These are phyloP conservation scores for Pantherophis vulpinus DNA, from an alignment of 2,797 vertebrate genomes.

Conservation along the genomic window DNA sequence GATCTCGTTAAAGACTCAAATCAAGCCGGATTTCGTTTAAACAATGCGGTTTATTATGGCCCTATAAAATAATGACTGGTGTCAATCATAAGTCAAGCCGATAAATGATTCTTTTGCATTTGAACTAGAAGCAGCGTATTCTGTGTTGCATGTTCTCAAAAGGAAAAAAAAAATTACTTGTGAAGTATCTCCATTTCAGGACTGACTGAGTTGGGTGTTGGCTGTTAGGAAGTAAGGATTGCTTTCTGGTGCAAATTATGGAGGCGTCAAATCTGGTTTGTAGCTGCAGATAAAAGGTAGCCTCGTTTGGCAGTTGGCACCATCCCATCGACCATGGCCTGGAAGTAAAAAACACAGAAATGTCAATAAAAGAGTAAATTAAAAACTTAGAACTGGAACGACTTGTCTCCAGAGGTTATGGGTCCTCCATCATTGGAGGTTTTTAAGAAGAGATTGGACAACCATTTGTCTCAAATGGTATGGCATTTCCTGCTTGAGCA, in stretches of 20 bases:
- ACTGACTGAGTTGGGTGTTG: background rate
- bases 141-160: background rate
- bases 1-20: conserved; percentile 63
- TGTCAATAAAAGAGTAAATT: background rate
- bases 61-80: conserved; percentile 13
- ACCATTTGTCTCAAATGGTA: background rate
- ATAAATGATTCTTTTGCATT: conserved; percentile 19
- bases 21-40: conserved; percentile 57
- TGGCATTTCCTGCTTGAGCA: accelerated
- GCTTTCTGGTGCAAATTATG: conserved; percentile 6
- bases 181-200: conserved; percentile 28
- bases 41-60: conserved; percentile 28
- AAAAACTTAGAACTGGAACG: too few relatives aligned
- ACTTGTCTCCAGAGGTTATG: too few relatives aligned
- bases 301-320: background rate
- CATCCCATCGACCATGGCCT: background rate
- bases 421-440: background rate
- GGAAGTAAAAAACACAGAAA: conserved; percentile 18
- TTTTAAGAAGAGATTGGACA: background rate
- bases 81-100: background rate
- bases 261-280: conserved; percentile 28
- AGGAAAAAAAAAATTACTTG: conserved; percentile 2
- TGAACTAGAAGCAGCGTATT: background rate
- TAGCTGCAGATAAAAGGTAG: conserved; percentile 15
- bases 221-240: conserved; percentile 7